Conservation (phyloP, 2,797 vertebrate species). For the Acanthurus leucopareius region DNA sequence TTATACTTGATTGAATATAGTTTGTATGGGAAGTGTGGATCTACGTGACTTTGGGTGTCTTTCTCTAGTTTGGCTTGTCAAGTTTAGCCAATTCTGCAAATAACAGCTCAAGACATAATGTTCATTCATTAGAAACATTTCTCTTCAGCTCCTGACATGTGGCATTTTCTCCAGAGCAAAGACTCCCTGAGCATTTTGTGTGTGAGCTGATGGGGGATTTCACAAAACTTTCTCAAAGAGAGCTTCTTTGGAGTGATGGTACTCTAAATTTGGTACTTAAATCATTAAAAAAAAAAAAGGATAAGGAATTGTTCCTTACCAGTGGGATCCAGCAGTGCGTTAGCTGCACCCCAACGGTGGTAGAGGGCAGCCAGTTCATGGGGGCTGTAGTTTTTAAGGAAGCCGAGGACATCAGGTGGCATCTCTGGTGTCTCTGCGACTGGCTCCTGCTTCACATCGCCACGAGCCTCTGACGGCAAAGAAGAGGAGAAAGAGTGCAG, state of each 20-base stretch:
- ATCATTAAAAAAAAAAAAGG: background rate
- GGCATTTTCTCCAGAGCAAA: constrained; percentile 45
- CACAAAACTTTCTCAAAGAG: constrained; percentile 1
- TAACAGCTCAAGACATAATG: constrained; percentile 32
- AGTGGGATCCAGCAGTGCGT: constrained; percentile 88
- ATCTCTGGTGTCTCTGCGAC: constrained; percentile 84
- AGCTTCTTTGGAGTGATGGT: background rate
- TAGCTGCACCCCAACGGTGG: constrained; percentile 91
- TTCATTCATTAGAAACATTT: constrained; percentile 31
- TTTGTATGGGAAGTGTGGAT: constrained; percentile 13
- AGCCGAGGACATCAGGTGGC: constrained; percentile 87
- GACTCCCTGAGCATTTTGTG: constrained; percentile 26
- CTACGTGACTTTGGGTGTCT: constrained; percentile 17
- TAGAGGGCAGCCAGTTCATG: constrained; percentile 92
- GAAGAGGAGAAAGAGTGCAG: constrained; percentile 63
- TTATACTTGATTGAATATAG: constrained; percentile 14
- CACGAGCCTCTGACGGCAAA: constrained; percentile 57
- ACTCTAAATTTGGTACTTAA: background rate
- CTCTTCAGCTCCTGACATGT: constrained; percentile 57
- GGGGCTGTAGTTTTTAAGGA: constrained; percentile 94
- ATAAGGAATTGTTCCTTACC: constrained; percentile 79
- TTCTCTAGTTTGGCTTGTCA: constrained; percentile 33
- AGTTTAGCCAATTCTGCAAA: constrained; percentile 19
- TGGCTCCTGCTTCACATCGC: constrained; percentile 84
- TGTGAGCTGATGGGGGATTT: constrained; percentile 36